Evolutionary conservation across 1,140 invertebrate genomes (phyloP), one percentile per base, ranked within the genome.

Genomic region (Probaryconus sp.): DNA sequence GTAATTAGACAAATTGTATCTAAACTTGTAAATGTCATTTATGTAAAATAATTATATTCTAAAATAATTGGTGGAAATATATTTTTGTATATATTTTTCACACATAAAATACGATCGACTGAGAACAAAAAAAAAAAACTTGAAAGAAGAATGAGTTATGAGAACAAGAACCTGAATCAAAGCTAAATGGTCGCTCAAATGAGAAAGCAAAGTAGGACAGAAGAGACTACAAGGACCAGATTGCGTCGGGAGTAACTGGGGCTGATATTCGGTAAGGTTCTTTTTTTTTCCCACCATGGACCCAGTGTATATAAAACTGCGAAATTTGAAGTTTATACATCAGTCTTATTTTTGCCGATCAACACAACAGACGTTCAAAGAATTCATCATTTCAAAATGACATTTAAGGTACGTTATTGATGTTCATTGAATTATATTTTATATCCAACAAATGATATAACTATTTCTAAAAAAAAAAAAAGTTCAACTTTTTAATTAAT

Each of bases 141-240:
- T 37, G 28, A 51, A 56, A 63, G n/a, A 48, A 43, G 13, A 6
- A 55, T 48, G 55, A 63, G 13, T 51, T 65, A 53, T 58, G 40
- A n/a, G 45, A 73, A 42, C 20, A 58, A 68, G 68, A 68, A 60
- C 51, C 60, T 70, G 24, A 65, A 69, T 70, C 65, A 76, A 76
- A 70, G 58, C 21, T 61, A 53, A 70, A 42, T 67, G 67, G 67
- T 55, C 30, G 18, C 21, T 50, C 2, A 60, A 70, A 60, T 68
- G 61, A 76, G 67, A 76, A 71, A 61, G 67, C 53, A 43, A 69
- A 75, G 71, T 68, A 58, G 71, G 42, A 58, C 65, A 65, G 37
- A 73, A 55, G 40, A 48, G 61, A 55, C 30, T 67, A 65, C 58
- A 67, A 70, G 73, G 73, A 67, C 73, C 73, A 55, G 55, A 64